Evolutionary conservation across 1,140 invertebrate genomes (phyloP).

Genomic region (Mizuhopecten yessoensis): DNA sequence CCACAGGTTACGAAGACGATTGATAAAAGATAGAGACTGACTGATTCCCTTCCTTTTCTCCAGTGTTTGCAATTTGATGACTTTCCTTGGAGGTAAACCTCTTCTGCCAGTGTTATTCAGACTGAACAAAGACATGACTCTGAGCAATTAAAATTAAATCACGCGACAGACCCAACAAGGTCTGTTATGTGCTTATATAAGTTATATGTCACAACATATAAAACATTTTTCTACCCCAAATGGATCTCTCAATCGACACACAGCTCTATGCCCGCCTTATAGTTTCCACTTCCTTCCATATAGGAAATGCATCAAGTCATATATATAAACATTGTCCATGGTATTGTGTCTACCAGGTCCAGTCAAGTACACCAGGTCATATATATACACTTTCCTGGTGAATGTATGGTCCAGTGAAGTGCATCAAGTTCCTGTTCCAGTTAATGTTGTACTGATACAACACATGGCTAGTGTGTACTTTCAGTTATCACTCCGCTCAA

Average conservation of each 20-base stretch:
- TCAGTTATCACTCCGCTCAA: not conserved
- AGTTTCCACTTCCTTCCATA: not conserved
- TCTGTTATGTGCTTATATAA: not conserved
- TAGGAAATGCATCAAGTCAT: not conserved
- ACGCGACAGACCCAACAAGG: not conserved
- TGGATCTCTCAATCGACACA: not conserved
- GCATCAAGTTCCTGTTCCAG: slow-evolving; percentile 30
- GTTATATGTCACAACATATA: not conserved
- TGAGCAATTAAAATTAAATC: too few relatives aligned
- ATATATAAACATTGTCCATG: not conserved
- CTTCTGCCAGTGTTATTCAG: slow-evolving; percentile 47
- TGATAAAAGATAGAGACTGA: slow-evolving; percentile 59
- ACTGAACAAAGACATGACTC: not conserved
- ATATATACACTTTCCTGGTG: not conserved
- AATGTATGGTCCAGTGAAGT: not conserved
- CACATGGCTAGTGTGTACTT: not conserved
- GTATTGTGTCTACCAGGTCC: not conserved
- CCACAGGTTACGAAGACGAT: slow-evolving; percentile 64
- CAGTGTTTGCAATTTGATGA: slow-evolving; percentile 57
- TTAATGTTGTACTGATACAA: not conserved
- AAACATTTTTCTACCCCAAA: not conserved
- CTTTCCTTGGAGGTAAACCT: slow-evolving; percentile 53
- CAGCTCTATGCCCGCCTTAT: not conserved
- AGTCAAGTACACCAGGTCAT: not conserved
- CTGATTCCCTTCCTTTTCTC: slow-evolving; percentile 63